Conservation (phyloP, 2,797 vertebrate species). For the Psittacula echo region DNA sequence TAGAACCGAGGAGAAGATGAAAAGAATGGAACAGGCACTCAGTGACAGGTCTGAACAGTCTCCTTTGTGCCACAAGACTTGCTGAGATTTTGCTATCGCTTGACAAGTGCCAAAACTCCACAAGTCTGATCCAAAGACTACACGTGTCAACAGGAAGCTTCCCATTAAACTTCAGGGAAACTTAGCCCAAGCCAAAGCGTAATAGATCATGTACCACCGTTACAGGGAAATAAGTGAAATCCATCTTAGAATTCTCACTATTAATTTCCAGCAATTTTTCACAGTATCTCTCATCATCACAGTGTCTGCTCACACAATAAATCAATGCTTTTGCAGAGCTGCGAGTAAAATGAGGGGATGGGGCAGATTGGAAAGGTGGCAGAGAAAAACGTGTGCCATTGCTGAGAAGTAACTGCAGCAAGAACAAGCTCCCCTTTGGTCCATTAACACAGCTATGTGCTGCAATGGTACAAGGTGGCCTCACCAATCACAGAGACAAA, state of each 20-base stretch:
- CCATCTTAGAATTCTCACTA: background rate
- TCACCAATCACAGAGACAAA: background rate
- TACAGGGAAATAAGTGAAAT: slow-evolving; percentile 23
- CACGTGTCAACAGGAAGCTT: slow-evolving; percentile 60
- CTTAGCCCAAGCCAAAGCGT: slow-evolving; percentile 31
- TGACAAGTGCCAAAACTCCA: slow-evolving; percentile 58
- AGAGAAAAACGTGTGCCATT: background rate
- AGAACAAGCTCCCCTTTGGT: background rate
- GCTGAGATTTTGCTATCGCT: slow-evolving; percentile 39
- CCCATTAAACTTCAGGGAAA: slow-evolving; percentile 53
- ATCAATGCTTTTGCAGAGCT: slow-evolving; percentile 15
- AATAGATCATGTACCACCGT: background rate
- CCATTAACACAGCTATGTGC: background rate
- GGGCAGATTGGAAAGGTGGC: background rate
- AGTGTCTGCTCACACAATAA: slow-evolving; percentile 34
- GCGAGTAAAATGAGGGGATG: background rate
- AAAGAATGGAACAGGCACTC: slow-evolving; percentile 46
- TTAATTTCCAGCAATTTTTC: slow-evolving; percentile 43
- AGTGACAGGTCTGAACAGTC: slow-evolving; percentile 49
- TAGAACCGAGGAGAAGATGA: slow-evolving; percentile 50
- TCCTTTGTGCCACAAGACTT: slow-evolving; percentile 50
- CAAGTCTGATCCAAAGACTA: slow-evolving; percentile 43
- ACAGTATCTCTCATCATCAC: slow-evolving; percentile 31
- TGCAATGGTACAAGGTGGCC: background rate
- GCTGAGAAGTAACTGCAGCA: background rate